A percentile compares a stretch with the other conserved stretches of the same genome.
Evolutionary conservation across 1,140 invertebrate genomes (phyloP).

Genomic region (Pinna nobilis): DNA sequence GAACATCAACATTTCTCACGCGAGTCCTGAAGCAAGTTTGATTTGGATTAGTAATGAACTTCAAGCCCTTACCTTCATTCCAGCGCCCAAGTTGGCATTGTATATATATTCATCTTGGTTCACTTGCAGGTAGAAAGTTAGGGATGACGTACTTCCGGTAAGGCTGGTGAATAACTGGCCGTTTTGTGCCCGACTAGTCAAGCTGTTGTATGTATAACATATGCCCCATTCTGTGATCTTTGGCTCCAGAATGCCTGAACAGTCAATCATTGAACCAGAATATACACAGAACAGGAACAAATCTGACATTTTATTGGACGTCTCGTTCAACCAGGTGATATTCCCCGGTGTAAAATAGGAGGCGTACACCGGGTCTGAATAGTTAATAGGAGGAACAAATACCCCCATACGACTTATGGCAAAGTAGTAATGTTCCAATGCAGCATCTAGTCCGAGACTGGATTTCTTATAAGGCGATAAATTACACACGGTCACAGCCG

Average conservation of each 20-base stretch:
- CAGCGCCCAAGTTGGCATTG: constrained; percentile 30
- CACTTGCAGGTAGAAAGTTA: constrained; percentile 26
- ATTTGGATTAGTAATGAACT: too few relatives aligned
- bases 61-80: constrained; percentile 38
- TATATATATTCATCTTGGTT: constrained; percentile 37
- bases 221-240: constrained; percentile 30
- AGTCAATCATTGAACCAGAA: neutral
- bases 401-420: constrained; percentile 12
- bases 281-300: constrained; percentile 9
- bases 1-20: too few relatives aligned
- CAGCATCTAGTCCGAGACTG: neutral
- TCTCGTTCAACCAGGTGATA: constrained; percentile 9
- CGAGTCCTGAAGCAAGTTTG: too few relatives aligned
- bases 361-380: constrained; percentile 10
- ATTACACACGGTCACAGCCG: constrained; percentile 28
- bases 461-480: constrained; percentile 22
- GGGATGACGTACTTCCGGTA: constrained; percentile 21
- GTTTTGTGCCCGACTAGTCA: neutral
- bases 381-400: constrained; percentile 10
- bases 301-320: neutral
- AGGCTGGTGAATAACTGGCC: neutral
- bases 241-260: neutral
- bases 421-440: constrained; percentile 1
- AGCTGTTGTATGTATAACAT: constrained; percentile 34
- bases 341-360: neutral